Base-by-base conservation (phyloP, 2,113 vertebrate genomes). In the Mesoclemmys tuberculata region DNA sequence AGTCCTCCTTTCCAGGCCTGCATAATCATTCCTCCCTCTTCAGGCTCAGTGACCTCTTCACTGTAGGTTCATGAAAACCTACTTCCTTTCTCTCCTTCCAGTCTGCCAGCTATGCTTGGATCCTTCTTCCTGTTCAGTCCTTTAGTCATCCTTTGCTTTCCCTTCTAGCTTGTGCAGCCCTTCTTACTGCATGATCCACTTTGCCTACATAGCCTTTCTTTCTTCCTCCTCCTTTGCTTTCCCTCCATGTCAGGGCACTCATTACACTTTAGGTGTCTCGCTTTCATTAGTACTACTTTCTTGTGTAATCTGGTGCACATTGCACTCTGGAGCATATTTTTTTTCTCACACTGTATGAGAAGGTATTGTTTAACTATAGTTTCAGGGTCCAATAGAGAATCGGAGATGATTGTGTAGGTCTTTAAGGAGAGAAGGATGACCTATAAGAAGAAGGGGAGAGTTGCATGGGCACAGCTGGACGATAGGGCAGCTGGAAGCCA, bases 41-140 rank as follows among this genome's bases (percentile, higher is more conserved):
- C 41, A 1, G 21, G 61, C 24, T 35, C 71, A 24, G 26, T 78
- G 71, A 11, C 61, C 74, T 87, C 44, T 88, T 81, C 81, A n/a
- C 79, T 22, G 64, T 88, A 81, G 11, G 44, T 49, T 78, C 44
- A 10, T 71, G 31, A 41, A 48, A n/a, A 16, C 27, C 29, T 61
- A 61, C 13, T 31, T 61, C 27, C 12, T 95, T 88, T 49, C n/a
- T 87, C 80, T 91, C 35, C 38, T 55, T 90, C 80, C 48, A 64
- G 51, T 51, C 7, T 87, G 26, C 61, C 64, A 24, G 52, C 46
- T 87, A 10, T 80, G 85, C 77, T 64, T 9, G 61, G 0, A 26
- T 10, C 68, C 88, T 16, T 87, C 9, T 55, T 64, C 82, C 27
- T 46, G 31, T 8, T 1, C 6, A 3, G 4, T 41, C 54, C 58